These are phyloP conservation scores for Channa striata DNA, from an alignment of 2,797 vertebrate genomes.

Conservation along the genomic window DNA sequence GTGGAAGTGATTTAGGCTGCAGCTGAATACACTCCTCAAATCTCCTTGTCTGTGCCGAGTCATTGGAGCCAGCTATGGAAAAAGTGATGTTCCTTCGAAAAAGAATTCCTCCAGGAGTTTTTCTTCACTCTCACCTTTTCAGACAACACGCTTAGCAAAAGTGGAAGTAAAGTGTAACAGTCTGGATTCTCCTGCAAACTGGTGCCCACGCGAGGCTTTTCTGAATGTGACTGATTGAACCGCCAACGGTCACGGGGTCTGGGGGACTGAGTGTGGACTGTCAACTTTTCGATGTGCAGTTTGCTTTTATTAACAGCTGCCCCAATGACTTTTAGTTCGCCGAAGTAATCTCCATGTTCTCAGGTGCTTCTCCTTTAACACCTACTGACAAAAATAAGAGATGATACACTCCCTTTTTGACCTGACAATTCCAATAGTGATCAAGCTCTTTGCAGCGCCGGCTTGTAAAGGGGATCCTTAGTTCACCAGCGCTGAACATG, in stretches of 20 bases:
- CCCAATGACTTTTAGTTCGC: conserved; percentile 20
- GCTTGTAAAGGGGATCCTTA: conserved; percentile 43
- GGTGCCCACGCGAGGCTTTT: conserved; percentile 22
- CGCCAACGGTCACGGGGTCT: conserved; percentile 13
- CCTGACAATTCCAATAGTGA: conserved; percentile 30
- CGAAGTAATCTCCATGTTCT: conserved; percentile 10
- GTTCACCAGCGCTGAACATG: not conserved
- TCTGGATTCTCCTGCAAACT: conserved; percentile 31
- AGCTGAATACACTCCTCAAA: conserved; percentile 79
- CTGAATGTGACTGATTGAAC: conserved; percentile 23
- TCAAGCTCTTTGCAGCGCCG: conserved; percentile 38
- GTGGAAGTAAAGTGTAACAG: conserved; percentile 58
- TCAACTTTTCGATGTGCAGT: conserved; percentile 17
- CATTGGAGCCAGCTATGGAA: conserved; percentile 47
- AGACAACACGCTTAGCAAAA: conserved; percentile 39
- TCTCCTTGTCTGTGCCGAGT: conserved; percentile 55
- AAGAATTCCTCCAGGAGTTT: conserved; percentile 40
- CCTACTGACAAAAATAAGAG: conserved; percentile 25
- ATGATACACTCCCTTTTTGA: conserved; percentile 27
- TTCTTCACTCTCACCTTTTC: conserved; percentile 40
- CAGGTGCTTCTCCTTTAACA: conserved; percentile 28
- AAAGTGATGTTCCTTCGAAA: conserved; percentile 63
- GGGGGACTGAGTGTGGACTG: conserved; percentile 5
- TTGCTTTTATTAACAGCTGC: conserved; percentile 15
- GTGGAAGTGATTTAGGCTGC: conserved; percentile 67